Conservation (phyloP, 2,888 invertebrate genomes). For the Neuroscelio doddi region DNA sequence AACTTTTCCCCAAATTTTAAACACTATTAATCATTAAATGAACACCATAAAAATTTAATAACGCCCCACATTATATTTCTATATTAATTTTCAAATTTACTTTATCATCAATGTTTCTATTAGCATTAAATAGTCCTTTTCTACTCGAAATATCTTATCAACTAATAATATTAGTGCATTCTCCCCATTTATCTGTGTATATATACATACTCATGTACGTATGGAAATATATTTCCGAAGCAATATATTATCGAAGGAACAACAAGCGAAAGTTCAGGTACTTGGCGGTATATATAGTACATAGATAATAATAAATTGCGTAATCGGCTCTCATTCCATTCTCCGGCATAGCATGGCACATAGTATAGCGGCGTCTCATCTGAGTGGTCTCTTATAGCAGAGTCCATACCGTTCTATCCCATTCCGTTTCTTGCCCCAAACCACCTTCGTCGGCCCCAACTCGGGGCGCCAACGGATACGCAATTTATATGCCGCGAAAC, state of each 20-base stretch:
- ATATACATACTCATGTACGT: conserved; percentile 2
- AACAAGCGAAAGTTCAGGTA: conserved; percentile 45
- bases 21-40: no score
- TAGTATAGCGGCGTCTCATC: conserved; percentile 10
- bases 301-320: conserved; percentile 47
- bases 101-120: no score
- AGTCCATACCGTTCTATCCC: conserved; percentile 33
- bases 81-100: no score
- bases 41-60: no score
- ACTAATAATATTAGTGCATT: no score
- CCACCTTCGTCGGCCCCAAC: conserved; percentile 13
- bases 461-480: conserved; percentile 51
- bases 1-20: no score
- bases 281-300: conserved; percentile 33
- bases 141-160: no score
- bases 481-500: conserved; percentile 56
- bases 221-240: conserved; percentile 34
- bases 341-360: conserved; percentile 8
- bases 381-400: conserved; percentile 23
- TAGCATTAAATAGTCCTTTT: no score
- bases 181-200: neutral
- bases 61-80: no score
- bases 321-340: conserved; percentile 40
- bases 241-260: conserved; percentile 45
- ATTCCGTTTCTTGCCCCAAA: conserved; percentile 25